Conservation (phyloP, 2,113 vertebrate genomes). For the Microtus pennsylvanicus region DNA sequence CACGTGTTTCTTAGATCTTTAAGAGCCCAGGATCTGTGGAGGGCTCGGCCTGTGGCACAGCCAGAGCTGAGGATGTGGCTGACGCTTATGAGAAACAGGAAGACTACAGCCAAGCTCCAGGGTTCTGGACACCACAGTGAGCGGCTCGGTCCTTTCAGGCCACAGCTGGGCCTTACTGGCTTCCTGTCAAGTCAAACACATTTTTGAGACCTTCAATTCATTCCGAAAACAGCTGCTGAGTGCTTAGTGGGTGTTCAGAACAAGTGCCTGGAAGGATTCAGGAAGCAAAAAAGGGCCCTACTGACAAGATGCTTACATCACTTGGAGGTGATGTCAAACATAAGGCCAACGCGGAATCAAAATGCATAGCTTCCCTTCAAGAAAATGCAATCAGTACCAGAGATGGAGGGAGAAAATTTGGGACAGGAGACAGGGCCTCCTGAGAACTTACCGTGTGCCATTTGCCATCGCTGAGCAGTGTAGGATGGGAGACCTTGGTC, state of each 20-base stretch:
- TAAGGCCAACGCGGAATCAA: not conserved
- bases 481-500: conserved; percentile 87
- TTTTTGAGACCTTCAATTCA: not conserved
- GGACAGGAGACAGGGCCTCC: not conserved
- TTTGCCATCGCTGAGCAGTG: conserved; percentile 89
- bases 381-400: not conserved
- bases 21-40: not conserved
- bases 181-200: not conserved
- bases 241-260: not conserved
- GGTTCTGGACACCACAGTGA: no score
- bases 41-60: not conserved
- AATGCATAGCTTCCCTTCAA: not conserved
- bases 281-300: not conserved
- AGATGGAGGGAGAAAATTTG: accelerated
- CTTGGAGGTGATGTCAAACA: not conserved
- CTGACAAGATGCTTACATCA: not conserved
- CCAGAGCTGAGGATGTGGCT: accelerated
- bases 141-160: accelerated
- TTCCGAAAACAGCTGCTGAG: not conserved
- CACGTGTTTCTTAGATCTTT: not conserved
- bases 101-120: no score
- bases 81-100: not conserved
- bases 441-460: conserved; percentile 92
- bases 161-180: not conserved
- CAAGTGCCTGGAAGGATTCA: not conserved